These are phyloP conservation scores for Branchellion lobata DNA, from an alignment of 2,888 invertebrate species.

Conservation along the genomic window DNA sequence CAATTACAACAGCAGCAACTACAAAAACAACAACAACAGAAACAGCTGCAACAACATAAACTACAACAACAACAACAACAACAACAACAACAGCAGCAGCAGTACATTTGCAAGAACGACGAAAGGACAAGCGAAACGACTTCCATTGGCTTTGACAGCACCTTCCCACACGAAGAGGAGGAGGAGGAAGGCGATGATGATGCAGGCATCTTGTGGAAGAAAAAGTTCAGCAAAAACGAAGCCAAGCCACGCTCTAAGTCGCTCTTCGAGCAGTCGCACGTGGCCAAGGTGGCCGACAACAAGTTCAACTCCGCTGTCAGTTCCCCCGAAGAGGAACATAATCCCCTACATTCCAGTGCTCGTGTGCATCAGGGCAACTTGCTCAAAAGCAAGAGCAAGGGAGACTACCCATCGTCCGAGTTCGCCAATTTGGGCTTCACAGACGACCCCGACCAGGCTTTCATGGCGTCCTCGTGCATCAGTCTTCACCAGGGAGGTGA, in stretches of 20 bases:
- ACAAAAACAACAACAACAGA: not conserved
- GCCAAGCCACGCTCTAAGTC: slow-evolving; percentile 35
- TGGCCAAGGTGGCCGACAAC: not conserved
- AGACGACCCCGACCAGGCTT: slow-evolving; percentile 40
- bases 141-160: not conserved
- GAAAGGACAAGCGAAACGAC: not conserved
- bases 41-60: not conserved
- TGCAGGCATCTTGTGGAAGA: slow-evolving; percentile 16
- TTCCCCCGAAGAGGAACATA: slow-evolving; percentile 16
- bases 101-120: not conserved
- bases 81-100: not conserved
- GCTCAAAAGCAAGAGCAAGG: not conserved
- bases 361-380: not conserved
- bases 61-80: not conserved
- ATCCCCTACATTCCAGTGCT: too few relatives aligned
- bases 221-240: not conserved
- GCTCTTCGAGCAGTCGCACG: slow-evolving; percentile 37
- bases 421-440: slow-evolving; percentile 47
- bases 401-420: slow-evolving; percentile 28
- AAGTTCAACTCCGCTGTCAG: slow-evolving; percentile 15
- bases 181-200: slow-evolving; percentile 40
- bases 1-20: not conserved
- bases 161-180: not conserved
- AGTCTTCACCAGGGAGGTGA: not conserved
- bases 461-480: not conserved